Base-by-base conservation (phyloP, 2,797 vertebrate genomes). In the Chaetophractus vellerosus region DNA sequence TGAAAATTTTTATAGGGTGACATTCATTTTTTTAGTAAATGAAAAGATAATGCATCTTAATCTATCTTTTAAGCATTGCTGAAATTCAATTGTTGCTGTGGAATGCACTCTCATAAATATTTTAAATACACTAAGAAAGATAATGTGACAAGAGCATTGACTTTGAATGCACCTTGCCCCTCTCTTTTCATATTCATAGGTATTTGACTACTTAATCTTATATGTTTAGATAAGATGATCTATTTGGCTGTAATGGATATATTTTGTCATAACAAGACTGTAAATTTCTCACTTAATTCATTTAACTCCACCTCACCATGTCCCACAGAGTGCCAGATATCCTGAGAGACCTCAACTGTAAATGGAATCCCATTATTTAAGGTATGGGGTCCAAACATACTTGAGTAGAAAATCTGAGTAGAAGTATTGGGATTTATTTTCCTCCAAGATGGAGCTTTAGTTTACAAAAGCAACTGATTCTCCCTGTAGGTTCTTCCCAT, bases 1-100 rank as follows among this genome's bases (percentile, higher is more conserved):
- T 94, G 45, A 74, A 71, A 68, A 94, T 41, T 89, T 85, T 89
- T 85, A 84, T 15, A 88, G 18, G 50, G 38, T 72, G 59, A 72
- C 23, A 68, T 78, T 88, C 28, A 11, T 45, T 88, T 92, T 93
- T 93, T 93, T 38, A 71, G 19, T 66, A 76, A 86, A 85, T 78
- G 59, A 81, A 93, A 78, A 74, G 71, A 69, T 48, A 88, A 79
- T 85, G 50, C 38, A 66, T 92, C 78, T 74, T 48, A 83, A 87
- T 59, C 26, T 88, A n/a, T 69, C 69, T 33, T 78, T 86, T 92
- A 85, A 76, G 63, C 41, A 59, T 36, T 81, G 41, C 31, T 76
- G 14, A 89, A 90, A 80, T 89, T 45, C 71, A 86, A 5, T 23
- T 76, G 31, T 61, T 92, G 59, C 24, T 55, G 6, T 23, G 9